Percentiles rank a stretch among this genome's conserved stretches.
Evolutionary conservation across 2,797 vertebrate genomes (phyloP).

Genomic region (Helarctos malayanus): DNA sequence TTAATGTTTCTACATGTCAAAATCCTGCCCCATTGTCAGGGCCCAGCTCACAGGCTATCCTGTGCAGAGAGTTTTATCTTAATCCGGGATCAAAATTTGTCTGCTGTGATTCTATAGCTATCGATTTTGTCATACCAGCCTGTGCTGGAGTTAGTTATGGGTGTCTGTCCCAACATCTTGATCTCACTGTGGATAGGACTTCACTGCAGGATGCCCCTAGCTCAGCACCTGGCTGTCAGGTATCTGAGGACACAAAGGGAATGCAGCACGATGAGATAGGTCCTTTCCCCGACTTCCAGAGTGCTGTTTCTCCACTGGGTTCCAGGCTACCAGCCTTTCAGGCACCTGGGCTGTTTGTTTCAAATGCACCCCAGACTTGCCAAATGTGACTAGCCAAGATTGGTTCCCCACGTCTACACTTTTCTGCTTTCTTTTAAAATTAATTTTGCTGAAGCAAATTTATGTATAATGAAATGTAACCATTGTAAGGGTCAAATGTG

Average conservation of each 20-base stretch:
- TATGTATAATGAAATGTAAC: background rate
- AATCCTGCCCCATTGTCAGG: background rate
- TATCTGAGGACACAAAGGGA: background rate
- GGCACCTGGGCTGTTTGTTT: background rate
- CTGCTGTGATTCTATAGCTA: background rate
- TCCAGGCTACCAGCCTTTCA: background rate
- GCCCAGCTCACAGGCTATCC: background rate
- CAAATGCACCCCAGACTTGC: background rate
- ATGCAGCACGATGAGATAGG: background rate
- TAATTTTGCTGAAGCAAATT: background rate
- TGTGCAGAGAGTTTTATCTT: background rate
- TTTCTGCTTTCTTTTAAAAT: background rate
- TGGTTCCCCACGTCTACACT: background rate
- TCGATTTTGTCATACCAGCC: background rate
- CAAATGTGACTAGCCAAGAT: background rate
- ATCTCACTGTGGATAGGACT: background rate
- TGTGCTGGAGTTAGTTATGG: background rate
- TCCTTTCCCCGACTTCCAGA: background rate
- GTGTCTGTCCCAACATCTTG: background rate
- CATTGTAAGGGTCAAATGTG: background rate
- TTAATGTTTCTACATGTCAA: background rate
- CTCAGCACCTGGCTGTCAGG: background rate
- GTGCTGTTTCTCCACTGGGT: background rate
- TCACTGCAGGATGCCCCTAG: background rate
- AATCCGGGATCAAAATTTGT: background rate